Base-by-base conservation (phyloP, 2,797 vertebrate species). In the Melanotaenia pygmaea region DNA sequence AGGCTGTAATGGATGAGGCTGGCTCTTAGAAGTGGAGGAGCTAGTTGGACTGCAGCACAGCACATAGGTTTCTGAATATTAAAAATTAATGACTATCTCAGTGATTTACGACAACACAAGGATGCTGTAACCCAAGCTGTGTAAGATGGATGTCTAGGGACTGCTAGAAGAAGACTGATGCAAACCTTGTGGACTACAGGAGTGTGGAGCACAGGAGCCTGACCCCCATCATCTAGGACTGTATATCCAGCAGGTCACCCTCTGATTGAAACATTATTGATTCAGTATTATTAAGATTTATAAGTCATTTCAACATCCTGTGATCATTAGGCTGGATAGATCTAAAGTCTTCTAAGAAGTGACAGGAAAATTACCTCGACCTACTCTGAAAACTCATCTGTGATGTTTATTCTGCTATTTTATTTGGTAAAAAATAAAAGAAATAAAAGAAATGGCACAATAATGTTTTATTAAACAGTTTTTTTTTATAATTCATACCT, bases 31-130 rank as follows among this genome's bases (percentile, higher is more conserved):
- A 69, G 70, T 65, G 74, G 70, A 81, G 82, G 76, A 83, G 76
- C 84, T 67, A 30, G 77, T 75, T 69, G 84, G 83, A 79, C 80
- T 78, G 80, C 81, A 73, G 79, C 82, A 81, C 20, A 20, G 77
- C 50, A 54, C 81, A 84, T 81, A 85, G 84, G 82, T 86, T 86
- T 80, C 62, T 77, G 63, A 76, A 87, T 90, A 90, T 94, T 88
- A 94, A 93, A 93, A 91, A 93, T 91, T 82, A 93, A 93, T 92
- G 89, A 89, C 81, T 83, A 88, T 85, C 87, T 85, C 76, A 0
- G 86, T 94, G 92, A 94, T 94, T 94, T 94, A 94, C 77, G 88
- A 89, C 88, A 88, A 90, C 83, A 87, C 64, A 83, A 76, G 85
- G 80, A 88, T 79, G 84, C 80, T 76, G 86, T 86, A 89, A 88